Percentiles rank a stretch among this genome's conserved stretches.
phyloP scores from a whole-genome alignment of 2,797 vertebrate species.

The Rhinoraja longicauda region DNA sequence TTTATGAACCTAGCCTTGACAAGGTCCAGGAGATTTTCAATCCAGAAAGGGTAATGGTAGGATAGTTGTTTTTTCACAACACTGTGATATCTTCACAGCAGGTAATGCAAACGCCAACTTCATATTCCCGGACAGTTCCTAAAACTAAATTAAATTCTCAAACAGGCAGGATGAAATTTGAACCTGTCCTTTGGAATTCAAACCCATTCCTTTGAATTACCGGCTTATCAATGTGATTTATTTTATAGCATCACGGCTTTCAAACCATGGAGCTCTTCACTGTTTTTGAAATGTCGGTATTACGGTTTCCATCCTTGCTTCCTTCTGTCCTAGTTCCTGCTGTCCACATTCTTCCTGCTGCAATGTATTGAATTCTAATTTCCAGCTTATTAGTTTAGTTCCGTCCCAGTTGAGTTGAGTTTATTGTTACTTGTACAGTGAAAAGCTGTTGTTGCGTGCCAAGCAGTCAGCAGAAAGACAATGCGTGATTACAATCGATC shows the following conservation, averaged over 20 bases:
- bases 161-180: background rate
- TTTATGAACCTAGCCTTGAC: no score
- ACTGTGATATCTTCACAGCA: background rate
- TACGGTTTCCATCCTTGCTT: background rate
- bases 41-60: background rate
- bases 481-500: no score
- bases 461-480: no score
- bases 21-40: background rate
- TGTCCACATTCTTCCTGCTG: background rate
- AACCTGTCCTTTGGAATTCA: background rate
- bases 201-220: background rate
- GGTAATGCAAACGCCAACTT: background rate
- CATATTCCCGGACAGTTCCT: background rate
- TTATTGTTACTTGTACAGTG: no score
- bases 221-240: background rate
- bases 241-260: background rate
- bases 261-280: background rate
- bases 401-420: no score
- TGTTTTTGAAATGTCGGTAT: background rate
- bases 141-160: background rate
- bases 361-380: background rate
- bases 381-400: background rate
- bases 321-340: background rate
- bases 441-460: no score
- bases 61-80: background rate